Evolutionary conservation across 2,113 vertebrate species (phyloP).

Genomic region (Marcusenius ussheri): DNA sequence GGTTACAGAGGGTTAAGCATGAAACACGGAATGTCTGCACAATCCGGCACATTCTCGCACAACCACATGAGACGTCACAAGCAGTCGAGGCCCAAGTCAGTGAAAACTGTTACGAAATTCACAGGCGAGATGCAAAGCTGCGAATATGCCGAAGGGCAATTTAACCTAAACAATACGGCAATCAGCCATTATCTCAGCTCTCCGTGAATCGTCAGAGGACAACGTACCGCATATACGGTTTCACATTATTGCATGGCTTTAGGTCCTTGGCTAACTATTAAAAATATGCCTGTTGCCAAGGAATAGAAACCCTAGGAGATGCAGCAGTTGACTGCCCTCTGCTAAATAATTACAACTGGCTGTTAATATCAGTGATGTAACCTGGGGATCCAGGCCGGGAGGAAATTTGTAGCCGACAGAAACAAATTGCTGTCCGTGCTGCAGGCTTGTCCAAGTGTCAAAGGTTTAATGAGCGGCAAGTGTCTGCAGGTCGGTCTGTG

Average conservation of each 20-base stretch:
- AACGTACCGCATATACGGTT: not conserved
- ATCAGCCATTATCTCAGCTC: constrained; percentile 2
- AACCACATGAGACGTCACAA: not conserved
- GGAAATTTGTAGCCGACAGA: constrained; percentile 27
- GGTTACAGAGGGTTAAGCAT: not conserved
- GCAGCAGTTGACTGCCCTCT: constrained; percentile 16
- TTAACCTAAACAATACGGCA: not conserved
- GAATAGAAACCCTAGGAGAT: constrained; percentile 15
- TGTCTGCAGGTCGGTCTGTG: not conserved
- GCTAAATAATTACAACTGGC: constrained; percentile 26
- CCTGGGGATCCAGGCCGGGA: constrained; percentile 16
- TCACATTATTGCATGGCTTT: not conserved
- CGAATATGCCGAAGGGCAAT: not conserved
- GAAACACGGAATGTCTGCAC: not conserved
- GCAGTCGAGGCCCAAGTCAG: not conserved
- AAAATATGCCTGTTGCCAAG: constrained; percentile 2
- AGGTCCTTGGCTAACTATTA: not conserved
- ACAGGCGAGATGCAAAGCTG: not conserved
- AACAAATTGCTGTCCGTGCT: constrained; percentile 30
- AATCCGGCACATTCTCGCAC: not conserved
- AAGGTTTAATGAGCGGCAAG: constrained; percentile 27
- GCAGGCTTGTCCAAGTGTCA: constrained; percentile 22
- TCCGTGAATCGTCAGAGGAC: not conserved
- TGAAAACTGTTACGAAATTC: not conserved
- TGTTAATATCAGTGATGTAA: constrained; percentile 23